Base-by-base conservation (phyloP, 2,888 invertebrate species). In the Lydus trimaculatus region DNA sequence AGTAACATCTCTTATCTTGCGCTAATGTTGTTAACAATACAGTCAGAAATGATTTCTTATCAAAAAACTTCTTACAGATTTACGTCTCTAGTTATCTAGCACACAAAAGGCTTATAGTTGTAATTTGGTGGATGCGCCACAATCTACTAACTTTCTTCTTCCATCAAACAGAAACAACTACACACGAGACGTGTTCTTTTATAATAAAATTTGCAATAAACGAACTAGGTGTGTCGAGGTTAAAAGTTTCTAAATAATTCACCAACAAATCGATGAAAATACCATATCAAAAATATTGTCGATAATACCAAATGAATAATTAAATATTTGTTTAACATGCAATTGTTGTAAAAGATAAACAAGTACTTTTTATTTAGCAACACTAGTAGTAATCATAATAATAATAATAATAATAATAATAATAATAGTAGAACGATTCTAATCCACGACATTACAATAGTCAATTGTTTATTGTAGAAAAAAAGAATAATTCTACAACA, bases 331-430 rank as follows among this genome's bases (percentile, higher is more conserved):
- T 56, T 25, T 56, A 56, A 56, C 3, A 56, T 28, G 56, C 56
- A 56, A 28, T 56, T 28, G 56, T 56, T 56, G 28, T 56, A 56
- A 56, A n/a, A 56, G 25, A 56, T 56, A 56, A 56, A 52, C 23
- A 52, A 15, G 15, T 28, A 28, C 7, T 56, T 56, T n/a, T 56
- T 25, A 15, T 56, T 56, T 56, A 28, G 15, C 28, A 56, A 56
- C 13, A 52, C 9, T 13, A 52, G 23, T 8, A 43, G n/a, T 6
- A 39, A 39, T n/a, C n/a, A n/a, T 39, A 39, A n/a, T 39, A n/a
- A 39, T 39, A 13, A 9, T 36, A 48, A 20, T 9, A 48, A 48
- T 48, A 48, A 20, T 48, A 20, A 9, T 48, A 20, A 20, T 48
- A 20, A 1, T 52, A 4, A 11, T 52, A 23, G 3, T 28, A 56